Evolutionary conservation across 2,113 vertebrate genomes (phyloP).

Genomic region (Synchiropus splendidus): DNA sequence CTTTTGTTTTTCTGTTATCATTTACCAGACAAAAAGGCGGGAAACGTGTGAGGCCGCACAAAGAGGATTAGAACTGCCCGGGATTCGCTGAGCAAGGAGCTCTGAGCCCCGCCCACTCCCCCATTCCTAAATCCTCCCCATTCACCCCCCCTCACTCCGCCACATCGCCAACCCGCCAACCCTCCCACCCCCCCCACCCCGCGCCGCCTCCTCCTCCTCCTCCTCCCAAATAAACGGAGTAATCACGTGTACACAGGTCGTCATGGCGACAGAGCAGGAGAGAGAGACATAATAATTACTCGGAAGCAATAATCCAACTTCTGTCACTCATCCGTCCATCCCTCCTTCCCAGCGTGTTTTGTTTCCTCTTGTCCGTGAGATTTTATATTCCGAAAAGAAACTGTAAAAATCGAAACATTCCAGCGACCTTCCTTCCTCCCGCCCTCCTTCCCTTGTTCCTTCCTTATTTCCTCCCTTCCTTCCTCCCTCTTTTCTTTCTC

Average conservation of each 20-base stretch:
- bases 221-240: conserved; percentile 54
- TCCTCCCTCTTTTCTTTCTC: neutral
- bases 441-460: neutral
- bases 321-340: conserved; percentile 11
- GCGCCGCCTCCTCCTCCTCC: conserved; percentile 1
- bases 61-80: conserved; percentile 71
- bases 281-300: conserved; percentile 45
- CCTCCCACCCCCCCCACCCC: neutral
- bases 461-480: neutral
- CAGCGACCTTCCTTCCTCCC: neutral
- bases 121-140: neutral
- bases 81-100: conserved; percentile 72
- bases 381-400: conserved; percentile 64
- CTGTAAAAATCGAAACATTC: conserved; percentile 40
- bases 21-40: conserved; percentile 75
- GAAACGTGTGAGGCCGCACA: conserved; percentile 72
- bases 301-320: conserved; percentile 71
- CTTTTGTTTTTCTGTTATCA: conserved; percentile 67
- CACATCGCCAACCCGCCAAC: neutral
- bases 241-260: conserved; percentile 60
- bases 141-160: conserved; percentile 4
- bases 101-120: conserved; percentile 42
- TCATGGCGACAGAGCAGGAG: conserved; percentile 49
- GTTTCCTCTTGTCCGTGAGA: conserved; percentile 61
- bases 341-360: conserved; percentile 10